phyloP scores from a whole-genome alignment of 2,888 invertebrate species.

The Ormyrus nitidulus region DNA sequence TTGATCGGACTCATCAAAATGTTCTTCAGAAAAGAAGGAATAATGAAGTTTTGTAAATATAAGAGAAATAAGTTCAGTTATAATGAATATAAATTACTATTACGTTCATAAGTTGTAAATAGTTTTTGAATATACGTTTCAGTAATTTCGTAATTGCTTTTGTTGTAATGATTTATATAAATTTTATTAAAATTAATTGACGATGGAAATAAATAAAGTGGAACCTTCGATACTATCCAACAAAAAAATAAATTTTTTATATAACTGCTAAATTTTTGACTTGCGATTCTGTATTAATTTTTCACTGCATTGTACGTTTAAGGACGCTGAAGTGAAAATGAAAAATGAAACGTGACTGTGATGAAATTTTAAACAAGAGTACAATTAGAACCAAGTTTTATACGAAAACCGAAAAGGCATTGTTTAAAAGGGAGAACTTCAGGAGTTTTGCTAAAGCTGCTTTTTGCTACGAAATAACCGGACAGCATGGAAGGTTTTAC shows the following conservation, averaged over 20 bases:
- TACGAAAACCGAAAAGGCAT: neutral
- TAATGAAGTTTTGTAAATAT: constrained; percentile 53
- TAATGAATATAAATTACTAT: constrained; percentile 51
- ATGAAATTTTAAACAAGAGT: constrained; percentile 48
- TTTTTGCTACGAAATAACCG: neutral
- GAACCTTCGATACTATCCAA: constrained; percentile 41
- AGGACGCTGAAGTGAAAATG: constrained; percentile 3
- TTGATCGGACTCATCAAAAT: constrained; percentile 40
- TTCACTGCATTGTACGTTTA: too few relatives aligned
- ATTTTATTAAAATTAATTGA: constrained; percentile 19
- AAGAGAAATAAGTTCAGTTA: constrained; percentile 47
- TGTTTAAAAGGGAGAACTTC: too few relatives aligned
- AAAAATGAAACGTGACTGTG: constrained; percentile 47
- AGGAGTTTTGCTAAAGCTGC: neutral
- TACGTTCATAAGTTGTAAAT: constrained; percentile 56
- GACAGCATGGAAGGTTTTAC: constrained; percentile 40
- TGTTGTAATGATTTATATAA: constrained; percentile 20
- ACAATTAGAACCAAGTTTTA: constrained; percentile 47
- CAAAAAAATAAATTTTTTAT: neutral
- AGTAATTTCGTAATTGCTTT: constrained; percentile 37
- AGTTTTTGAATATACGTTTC: constrained; percentile 44
- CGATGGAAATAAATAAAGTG: constrained; percentile 27
- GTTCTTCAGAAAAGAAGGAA: constrained; percentile 10
- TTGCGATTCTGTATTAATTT: neutral
- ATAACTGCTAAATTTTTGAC: neutral